Evolutionary conservation across 2,113 vertebrate species (phyloP), one percentile per base, ranked within the genome.

Genomic region (Cariama cristata): DNA sequence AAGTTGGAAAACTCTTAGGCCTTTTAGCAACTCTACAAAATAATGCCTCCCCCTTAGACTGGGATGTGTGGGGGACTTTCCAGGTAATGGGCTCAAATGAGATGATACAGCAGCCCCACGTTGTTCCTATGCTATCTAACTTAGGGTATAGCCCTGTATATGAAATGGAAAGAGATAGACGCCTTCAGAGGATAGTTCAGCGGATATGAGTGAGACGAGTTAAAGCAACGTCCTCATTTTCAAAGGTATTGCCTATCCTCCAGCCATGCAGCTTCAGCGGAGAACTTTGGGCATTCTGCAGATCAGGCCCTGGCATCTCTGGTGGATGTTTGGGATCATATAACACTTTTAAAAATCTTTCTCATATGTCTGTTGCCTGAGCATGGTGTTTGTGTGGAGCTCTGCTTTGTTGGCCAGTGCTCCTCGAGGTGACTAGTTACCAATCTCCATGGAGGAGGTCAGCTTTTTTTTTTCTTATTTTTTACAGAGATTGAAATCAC

Each of bases 381-480:
- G 33, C 3, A 2, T 28, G 13, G 30, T 67, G 15, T 63, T 89
- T 44, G 33, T 69, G 38, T 56, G 67, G 50, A 77, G 47, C 26
- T 73, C 45, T 3, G 0, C 35, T 75, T 75, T 33, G 32, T 4
- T 85, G 35, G 27, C 35, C 20, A 20, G 26, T 53, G 42, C 19
- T 91, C 44, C 3, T 1, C 2, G 12, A 40, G 14, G 59, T 74
- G 60, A 17, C 11, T 67, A 17, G 21, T 81, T 84, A 35, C 7
- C 2, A 6, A 30, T 58, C 38, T 69, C 16, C 42, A 53, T 0
- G 0, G 27, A 72, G 68, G 30, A 53, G 56, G 24, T 81, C 24
- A 44, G 20, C 20, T 64, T 72, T 50, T 38, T 24, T 2, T n/a
- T 95, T 33, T 13, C n/a, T 38, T 8, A 8, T 58, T 67, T 92